phyloP scores from a whole-genome alignment of 1,140 invertebrate genomes.

The Pseudomyrmex cubaensis region DNA sequence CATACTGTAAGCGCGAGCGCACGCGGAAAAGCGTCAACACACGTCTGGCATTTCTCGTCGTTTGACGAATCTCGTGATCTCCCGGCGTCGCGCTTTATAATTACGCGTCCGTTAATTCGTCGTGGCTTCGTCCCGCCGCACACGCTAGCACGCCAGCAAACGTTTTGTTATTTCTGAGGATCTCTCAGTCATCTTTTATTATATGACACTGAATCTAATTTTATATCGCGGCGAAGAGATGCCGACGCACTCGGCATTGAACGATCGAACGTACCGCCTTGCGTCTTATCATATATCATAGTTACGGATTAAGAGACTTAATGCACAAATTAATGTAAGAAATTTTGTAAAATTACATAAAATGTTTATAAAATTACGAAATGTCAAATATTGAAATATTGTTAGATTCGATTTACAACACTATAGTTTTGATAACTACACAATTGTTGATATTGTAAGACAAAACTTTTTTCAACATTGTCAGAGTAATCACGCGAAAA shows the following conservation, averaged over 20 bases:
- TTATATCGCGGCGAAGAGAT: slow-evolving; percentile 7
- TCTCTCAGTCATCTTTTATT: slow-evolving; percentile 49
- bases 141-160: slow-evolving; percentile 35
- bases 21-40: slow-evolving; percentile 60
- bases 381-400: too few species aligned
- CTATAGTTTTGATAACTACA: neutral
- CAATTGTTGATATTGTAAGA: neutral
- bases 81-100: slow-evolving; percentile 47
- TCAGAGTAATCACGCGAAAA: slow-evolving; percentile 19
- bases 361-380: neutral
- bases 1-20: slow-evolving; percentile 75
- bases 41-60: slow-evolving; percentile 45
- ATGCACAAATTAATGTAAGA: neutral
- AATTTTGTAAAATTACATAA: neutral
- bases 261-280: neutral
- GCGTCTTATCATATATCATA: neutral
- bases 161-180: slow-evolving; percentile 17
- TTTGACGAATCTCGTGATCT: slow-evolving; percentile 48
- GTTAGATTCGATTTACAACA: neutral
- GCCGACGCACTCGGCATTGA: slow-evolving; percentile 9
- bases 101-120: slow-evolving; percentile 55
- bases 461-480: slow-evolving; percentile 13
- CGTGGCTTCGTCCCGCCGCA: slow-evolving; percentile 19
- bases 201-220: slow-evolving; percentile 51
- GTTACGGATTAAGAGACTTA: neutral